These are phyloP conservation scores for Hyposmocoma kahamanoa DNA, from an alignment of 1,140 invertebrate species.

Conservation along the genomic window DNA sequence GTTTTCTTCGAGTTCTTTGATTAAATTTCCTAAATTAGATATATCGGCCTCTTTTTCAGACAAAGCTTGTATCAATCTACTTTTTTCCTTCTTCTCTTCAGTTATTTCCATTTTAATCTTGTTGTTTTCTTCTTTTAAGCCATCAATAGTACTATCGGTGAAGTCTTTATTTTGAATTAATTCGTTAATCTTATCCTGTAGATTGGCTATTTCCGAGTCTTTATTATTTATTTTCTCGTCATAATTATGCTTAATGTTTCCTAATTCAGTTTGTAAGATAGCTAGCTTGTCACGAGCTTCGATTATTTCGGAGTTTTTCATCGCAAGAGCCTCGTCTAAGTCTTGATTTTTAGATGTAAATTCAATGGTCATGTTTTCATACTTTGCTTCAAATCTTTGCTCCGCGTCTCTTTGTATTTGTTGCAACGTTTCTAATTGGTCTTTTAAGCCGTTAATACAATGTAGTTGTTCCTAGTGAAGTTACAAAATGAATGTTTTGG, in stretches of 20 bases:
- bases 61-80: constrained; percentile 10
- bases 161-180: constrained; percentile 3
- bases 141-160: constrained; percentile 4
- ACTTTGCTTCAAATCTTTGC: constrained; percentile 26
- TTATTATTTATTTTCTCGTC: constrained; percentile 18
- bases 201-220: constrained; percentile 13
- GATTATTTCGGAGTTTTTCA: constrained; percentile 40
- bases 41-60: constrained; percentile 18
- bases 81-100: constrained; percentile 10
- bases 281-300: constrained; percentile 29
- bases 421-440: constrained; percentile 38
- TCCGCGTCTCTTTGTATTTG: constrained; percentile 33
- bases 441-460: constrained; percentile 33
- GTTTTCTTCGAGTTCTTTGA: constrained; percentile 17
- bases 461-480: constrained; percentile 39
- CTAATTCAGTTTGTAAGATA: constrained; percentile 27
- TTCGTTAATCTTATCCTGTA: constrained; percentile 15
- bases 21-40: constrained; percentile 16
- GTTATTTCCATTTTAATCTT: constrained; percentile 11
- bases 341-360: constrained; percentile 31
- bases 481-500: constrained; percentile 9
- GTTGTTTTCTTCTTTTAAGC: constrained; percentile 13
- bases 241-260: constrained; percentile 26
- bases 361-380: constrained; percentile 27
- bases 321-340: constrained; percentile 23